Evolutionary conservation across 2,113 vertebrate species (phyloP).

Genomic region (Peromyscus polionotus): DNA sequence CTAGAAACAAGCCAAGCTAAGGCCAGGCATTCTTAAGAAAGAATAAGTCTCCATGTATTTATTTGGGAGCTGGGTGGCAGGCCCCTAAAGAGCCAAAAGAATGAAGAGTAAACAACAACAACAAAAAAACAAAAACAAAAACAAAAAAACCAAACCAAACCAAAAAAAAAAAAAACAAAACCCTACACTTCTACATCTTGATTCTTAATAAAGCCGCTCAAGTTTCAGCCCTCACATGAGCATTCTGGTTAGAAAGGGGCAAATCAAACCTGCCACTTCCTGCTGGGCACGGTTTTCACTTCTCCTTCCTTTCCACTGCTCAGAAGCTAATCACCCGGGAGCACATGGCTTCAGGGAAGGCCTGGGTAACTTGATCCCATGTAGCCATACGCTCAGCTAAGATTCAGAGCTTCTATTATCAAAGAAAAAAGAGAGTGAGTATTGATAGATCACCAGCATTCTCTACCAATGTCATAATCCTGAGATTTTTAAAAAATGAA

Average conservation of each 20-base stretch:
- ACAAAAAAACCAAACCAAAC: too few species aligned
- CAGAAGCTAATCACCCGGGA: background rate
- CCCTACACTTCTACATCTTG: background rate
- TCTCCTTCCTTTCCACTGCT: background rate
- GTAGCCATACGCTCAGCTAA: background rate
- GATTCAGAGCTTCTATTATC: background rate
- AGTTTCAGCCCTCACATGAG: background rate
- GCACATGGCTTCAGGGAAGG: background rate
- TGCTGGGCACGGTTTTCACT: background rate
- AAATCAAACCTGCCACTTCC: background rate
- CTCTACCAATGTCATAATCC: background rate
- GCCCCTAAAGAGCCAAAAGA: background rate
- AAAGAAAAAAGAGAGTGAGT: background rate
- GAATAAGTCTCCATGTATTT: background rate
- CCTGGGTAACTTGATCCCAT: background rate
- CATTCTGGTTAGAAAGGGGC: background rate
- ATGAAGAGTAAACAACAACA: background rate
- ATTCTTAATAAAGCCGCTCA: background rate
- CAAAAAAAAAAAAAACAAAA: too few species aligned
- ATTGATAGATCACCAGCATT: background rate
- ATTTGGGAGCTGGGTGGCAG: background rate
- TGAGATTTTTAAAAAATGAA: background rate
- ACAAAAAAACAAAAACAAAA: too few species aligned
- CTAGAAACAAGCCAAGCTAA: background rate
- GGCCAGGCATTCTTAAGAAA: background rate